These are phyloP conservation scores for Clarias batrachus DNA, from an alignment of 2,113 vertebrate genomes.

Conservation along the genomic window DNA sequence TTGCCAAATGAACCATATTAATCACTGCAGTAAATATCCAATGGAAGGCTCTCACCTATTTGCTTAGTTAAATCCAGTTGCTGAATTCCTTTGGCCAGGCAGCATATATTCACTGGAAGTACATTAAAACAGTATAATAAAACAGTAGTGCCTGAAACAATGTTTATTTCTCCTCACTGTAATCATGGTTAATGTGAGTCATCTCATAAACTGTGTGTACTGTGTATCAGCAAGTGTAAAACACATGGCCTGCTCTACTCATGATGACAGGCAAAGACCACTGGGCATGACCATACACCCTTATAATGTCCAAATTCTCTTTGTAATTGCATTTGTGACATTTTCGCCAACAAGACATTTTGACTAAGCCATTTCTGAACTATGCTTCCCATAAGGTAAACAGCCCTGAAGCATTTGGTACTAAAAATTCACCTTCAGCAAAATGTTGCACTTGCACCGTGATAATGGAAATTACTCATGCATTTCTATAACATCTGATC, in stretches of 20 bases:
- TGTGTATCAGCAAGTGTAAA: background rate
- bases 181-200: background rate
- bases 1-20: no score
- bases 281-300: background rate
- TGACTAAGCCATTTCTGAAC: background rate
- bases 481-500: conserved; percentile 7
- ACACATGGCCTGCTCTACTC: background rate
- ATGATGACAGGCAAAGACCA: background rate
- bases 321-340: conserved; percentile 8
- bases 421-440: conserved; percentile 21
- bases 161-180: background rate
- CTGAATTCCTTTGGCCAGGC: no score
- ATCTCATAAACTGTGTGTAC: background rate
- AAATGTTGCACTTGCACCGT: conserved; percentile 1
- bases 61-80: no score
- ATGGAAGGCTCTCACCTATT: no score
- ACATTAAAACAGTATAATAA: background rate
- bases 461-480: background rate
- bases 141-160: background rate
- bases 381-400: background rate
- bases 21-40: no score
- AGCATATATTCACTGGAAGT: background rate
- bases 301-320: conserved; percentile 14
- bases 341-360: background rate
- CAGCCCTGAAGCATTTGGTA: background rate